phyloP scores from a whole-genome alignment of 2,113 vertebrate genomes.

The Ochotona curzoniae region DNA sequence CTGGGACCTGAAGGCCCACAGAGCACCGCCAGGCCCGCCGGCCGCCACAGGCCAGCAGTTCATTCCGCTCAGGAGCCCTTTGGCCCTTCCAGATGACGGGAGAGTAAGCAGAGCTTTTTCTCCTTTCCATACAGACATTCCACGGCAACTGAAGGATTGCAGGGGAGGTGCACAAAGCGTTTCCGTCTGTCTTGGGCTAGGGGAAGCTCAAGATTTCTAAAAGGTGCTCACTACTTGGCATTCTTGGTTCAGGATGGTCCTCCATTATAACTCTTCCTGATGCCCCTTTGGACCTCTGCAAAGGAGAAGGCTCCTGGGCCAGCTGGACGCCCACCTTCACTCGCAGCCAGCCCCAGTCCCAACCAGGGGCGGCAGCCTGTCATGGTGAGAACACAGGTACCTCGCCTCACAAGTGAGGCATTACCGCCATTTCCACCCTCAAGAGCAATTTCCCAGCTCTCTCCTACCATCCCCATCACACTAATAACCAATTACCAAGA shows the following conservation, averaged over 20 bases:
- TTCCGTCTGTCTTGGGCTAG: background rate
- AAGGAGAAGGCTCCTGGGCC: background rate
- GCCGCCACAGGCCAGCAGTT: background rate
- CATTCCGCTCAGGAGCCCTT: background rate
- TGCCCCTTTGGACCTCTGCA: background rate
- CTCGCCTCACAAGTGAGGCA: slow-evolving; percentile 34
- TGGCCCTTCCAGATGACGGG: accelerated
- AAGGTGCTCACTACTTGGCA: background rate
- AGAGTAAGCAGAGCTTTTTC: background rate
- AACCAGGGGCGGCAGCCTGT: accelerated
- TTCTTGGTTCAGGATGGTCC: background rate
- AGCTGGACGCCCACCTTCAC: background rate
- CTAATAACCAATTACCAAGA: slow-evolving; percentile 76
- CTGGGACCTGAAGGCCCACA: background rate
- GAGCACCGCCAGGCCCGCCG: background rate
- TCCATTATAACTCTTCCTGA: background rate
- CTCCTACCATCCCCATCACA: background rate
- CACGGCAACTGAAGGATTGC: background rate
- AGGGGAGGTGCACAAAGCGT: background rate
- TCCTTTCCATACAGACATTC: background rate
- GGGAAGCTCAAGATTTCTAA: background rate
- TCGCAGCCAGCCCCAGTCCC: background rate
- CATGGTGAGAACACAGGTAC: background rate
- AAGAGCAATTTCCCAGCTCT: slow-evolving; percentile 56
- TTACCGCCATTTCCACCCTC: slow-evolving; percentile 51